Evolutionary conservation across 2,797 vertebrate species (phyloP), one percentile per base, ranked within the genome.

Genomic region (Sphenopsis melanotis): DNA sequence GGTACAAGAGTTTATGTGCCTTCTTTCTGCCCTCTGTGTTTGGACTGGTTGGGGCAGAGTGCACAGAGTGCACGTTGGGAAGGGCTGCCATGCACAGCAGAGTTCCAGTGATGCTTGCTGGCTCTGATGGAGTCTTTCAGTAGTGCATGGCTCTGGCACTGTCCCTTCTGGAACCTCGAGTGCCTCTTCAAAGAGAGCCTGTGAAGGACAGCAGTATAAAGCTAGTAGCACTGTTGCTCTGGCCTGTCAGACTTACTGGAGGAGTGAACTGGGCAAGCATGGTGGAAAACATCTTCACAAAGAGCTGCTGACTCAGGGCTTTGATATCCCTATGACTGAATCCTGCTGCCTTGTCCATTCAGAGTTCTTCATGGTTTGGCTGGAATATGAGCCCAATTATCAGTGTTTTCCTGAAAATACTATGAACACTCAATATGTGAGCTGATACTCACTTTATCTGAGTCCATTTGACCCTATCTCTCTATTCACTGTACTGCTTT

Each of bases 111-210:
- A 8, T 74, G 37, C 23, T 71, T 46, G 13, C 13, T 88, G 74
- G 52, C 63, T 89, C 47, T 78, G 16, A 7, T 63, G 23, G 70
- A 22, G 17, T 79, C 32, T 92, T 80, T 74, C 81, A 85, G 77
- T 55, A 59, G 65, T 50, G 36, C 13, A 0, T 49, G 75, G 64
- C 71, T 74, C 46, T 90, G 81, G 77, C 64, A 30, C 63, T 39
- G 59, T 82, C 63, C 86, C 70, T 84, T 74, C 34, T 70, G 76
- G 59, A 72, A 39, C 74, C 78, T 64, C 2, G 3, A 79, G 42
- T 70, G 60, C 37, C 47, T 77, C 52, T 80, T 90, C 66, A 86
- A 76, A 91, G 70, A 81, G 42, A 71, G 42, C 18, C 37, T 71
- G 19, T 70, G n/a, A 70, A 81, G 63, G 57, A 72, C 15, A 69